Evolutionary conservation across 1,140 invertebrate species (phyloP).

Genomic region (Ceratina japonica): DNA sequence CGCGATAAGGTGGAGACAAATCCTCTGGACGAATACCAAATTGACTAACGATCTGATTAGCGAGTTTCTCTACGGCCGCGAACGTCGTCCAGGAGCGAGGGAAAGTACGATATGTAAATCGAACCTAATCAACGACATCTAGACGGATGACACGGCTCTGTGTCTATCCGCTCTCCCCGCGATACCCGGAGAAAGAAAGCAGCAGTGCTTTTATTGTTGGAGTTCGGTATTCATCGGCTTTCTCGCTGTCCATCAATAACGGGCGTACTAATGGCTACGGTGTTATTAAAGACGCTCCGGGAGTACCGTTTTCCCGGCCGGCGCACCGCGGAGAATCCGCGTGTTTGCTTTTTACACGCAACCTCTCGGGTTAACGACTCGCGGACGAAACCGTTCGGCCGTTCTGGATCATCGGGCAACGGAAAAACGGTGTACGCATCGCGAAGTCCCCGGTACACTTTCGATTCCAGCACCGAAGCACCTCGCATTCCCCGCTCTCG

Average conservation of each 20-base stretch:
- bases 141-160: conserved; percentile 36
- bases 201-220: background rate
- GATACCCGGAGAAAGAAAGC: conserved; percentile 8
- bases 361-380: conserved; percentile 16
- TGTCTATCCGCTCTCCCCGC: conserved; percentile 41
- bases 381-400: conserved; percentile 5
- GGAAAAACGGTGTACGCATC: background rate
- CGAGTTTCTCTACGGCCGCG: conserved; percentile 49
- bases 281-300: conserved; percentile 5
- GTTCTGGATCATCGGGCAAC: conserved; percentile 29
- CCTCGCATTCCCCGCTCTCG: conserved; percentile 45
- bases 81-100: conserved; percentile 42
- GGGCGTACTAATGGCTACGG: background rate
- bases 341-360: conserved; percentile 2
- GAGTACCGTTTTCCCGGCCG: background rate
- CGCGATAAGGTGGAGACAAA: too few species aligned
- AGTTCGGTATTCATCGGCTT: background rate
- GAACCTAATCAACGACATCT: conserved; percentile 51
- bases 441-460: conserved; percentile 38
- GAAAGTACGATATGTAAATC: conserved; percentile 61
- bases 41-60: conserved; percentile 23
- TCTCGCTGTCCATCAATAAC: conserved; percentile 22
- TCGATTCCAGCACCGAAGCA: conserved; percentile 47
- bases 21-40: too few species aligned
- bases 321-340: background rate